Evolutionary conservation across 2,113 vertebrate genomes (phyloP), one percentile per base, ranked within the genome.

Genomic region (Trematomus loennbergii): DNA sequence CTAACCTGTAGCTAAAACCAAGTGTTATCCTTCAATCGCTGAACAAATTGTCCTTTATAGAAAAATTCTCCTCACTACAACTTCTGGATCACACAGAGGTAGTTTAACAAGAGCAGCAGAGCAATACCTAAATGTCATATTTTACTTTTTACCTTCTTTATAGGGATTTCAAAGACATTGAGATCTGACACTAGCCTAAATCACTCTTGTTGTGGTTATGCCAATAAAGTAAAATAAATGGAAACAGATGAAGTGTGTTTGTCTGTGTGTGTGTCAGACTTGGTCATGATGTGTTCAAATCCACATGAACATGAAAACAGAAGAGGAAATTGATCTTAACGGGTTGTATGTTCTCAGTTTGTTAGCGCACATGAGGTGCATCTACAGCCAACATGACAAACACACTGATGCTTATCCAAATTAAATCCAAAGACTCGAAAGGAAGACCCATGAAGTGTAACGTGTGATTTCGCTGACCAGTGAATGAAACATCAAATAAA

Each of bases 381-480:
- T 46, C 79, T 53, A 72, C 2, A 13, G 8, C 7, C 46, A 5
- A 40, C 64, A 71, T 49, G 83, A 86, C 73, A 69, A 48, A 63
- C 69, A 68, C 66, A 67, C 68, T 66, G 70, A 85, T 55, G 59
- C 62, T 72, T 75, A 83, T 63, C 79, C 76, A 67, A 70, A 88
- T 88, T 87, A 79, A 70, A 90, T 81, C 52, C 48, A 8, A 43
- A 69, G 79, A 58, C 72, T 59, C 70, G 66, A 74, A 55, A 60
- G 62, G 52, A 64, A 12, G 52, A 82, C 72, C 61, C 50, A 68
- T 86, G 52, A 62, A 48, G 62, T 1, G 18, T 43, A 4, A 0
- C 0, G 0, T 64, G 36, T 55, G 62, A 58, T 17, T 62, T 64
- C 12, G 0, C 46, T 33, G 70, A 83, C 75, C 48, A 67, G 45